A percentile compares a stretch with the other conserved stretches of the same genome.
Conservation (phyloP, 2,888 invertebrate species). For the Acheta domesticus region DNA sequence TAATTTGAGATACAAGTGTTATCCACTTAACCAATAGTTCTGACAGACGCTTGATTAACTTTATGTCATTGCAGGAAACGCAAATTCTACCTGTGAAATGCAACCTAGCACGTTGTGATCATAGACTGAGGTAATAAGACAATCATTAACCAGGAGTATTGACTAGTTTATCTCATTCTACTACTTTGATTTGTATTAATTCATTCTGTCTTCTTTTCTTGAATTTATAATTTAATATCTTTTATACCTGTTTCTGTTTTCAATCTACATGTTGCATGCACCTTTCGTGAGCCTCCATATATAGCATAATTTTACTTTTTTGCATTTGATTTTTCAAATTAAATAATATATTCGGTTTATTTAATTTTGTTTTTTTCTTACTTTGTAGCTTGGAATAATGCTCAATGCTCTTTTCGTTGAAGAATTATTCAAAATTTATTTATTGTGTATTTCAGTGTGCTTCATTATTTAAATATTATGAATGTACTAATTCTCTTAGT, state of each 20-base stretch:
- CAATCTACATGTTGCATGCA: slow-evolving; percentile 23
- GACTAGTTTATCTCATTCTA: slow-evolving; percentile 30
- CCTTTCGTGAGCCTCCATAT: not conserved
- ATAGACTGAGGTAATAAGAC: slow-evolving; percentile 33
- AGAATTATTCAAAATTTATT: not conserved
- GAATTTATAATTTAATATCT: slow-evolving; percentile 20
- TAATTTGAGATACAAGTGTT: too few species aligned
- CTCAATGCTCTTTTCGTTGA: slow-evolving; percentile 4
- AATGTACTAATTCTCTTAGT: too few species aligned
- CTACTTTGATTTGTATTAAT: slow-evolving; percentile 28
- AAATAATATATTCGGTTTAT: not conserved
- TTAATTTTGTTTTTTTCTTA: not conserved
- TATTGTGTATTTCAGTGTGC: not conserved
- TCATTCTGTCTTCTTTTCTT: slow-evolving; percentile 28
- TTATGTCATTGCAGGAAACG: slow-evolving; percentile 42
- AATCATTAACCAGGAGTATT: slow-evolving; percentile 28
- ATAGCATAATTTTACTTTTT: not conserved
- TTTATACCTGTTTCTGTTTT: slow-evolving; percentile 20
- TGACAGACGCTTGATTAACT: slow-evolving; percentile 31
- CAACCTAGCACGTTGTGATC: slow-evolving; percentile 36
- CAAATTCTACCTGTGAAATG: slow-evolving; percentile 43
- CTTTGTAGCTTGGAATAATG: slow-evolving; percentile 19
- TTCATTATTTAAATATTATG: not conserved
- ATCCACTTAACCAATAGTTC: too few species aligned
- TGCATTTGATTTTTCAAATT: not conserved